Evolutionary conservation across 2,888 invertebrate genomes (phyloP), one percentile per base, ranked within the genome.

Genomic region (Pemphredon lugubris): DNA sequence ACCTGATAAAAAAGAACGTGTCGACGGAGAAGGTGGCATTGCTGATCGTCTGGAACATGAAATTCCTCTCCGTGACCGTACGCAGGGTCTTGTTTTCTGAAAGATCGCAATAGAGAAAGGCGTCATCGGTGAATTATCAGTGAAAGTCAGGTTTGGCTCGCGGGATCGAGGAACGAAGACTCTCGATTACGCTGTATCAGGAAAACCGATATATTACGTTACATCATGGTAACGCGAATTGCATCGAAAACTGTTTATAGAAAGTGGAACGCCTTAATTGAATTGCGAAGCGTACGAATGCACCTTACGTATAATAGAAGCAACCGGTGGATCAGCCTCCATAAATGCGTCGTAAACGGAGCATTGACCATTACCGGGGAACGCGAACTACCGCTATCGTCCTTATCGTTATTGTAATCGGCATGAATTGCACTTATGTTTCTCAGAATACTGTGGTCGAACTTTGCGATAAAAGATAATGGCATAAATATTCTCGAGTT

Each of bases 21-120:
- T 96, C 96, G 42, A 96, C 96, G 48, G 96, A 95, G 87, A 95
- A 96, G 4, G 95, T 95, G 0, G 96, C 96, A 89, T 96, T 96
- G 65, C 95, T 95, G 65, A 96, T 94, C 0, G 95, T 94, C 88
- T 96, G 96, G 89, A 95, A 96, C 90, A 94, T 91, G 87, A 95
- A 94, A 81, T 94, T 93, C 60, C 95, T 92, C 88, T 96, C 96
- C 0, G 94, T 94, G 73, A 95, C 92, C 1, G 93, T 92, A 51
- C 96, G 91, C 87, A 94, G 91, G 37, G 92, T 93, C 91, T 96
- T 94, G 85, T 96, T 96, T 88, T 96, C 96, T 81, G 95, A 93
- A 87, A 95, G 95, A 57, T 58, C 44, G 14, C 21, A 59, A 80
- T 76, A 83, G 80, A 81, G 76, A 84, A 85, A 84, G 77, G 77